These are phyloP conservation scores for Pemphigus obesinymphae DNA, from an alignment of 1,140 invertebrate genomes.

Conservation along the genomic window DNA sequence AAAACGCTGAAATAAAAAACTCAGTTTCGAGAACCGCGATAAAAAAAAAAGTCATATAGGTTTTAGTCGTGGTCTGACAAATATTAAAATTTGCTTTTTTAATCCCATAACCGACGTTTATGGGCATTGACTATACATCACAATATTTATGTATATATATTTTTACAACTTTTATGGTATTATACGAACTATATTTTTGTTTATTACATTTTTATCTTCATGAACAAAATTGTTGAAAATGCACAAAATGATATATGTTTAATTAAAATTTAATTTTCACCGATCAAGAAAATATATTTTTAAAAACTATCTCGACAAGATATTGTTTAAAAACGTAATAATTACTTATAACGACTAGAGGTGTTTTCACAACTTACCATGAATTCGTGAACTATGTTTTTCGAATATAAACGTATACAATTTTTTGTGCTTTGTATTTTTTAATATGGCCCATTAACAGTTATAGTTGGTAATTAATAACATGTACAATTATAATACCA, in stretches of 20 bases:
- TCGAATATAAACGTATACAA: no score
- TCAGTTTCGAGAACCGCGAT: background rate
- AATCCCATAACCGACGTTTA: background rate
- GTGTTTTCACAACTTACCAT: no score
- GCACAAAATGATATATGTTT: background rate
- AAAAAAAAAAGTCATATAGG: background rate
- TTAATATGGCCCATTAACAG: no score
- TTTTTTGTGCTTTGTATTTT: no score
- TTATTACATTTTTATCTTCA: conserved; percentile 15
- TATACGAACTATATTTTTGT: background rate
- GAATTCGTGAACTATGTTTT: no score
- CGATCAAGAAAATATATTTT: background rate
- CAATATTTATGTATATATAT: background rate
- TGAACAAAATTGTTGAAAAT: background rate
- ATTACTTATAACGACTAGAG: no score
- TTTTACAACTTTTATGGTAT: background rate
- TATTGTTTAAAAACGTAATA: background rate
- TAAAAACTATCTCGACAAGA: background rate
- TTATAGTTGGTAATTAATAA: no score
- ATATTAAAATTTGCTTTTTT: conserved; percentile 19
- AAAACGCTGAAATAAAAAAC: conserved; percentile 6
- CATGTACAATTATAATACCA: no score
- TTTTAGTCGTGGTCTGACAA: background rate
- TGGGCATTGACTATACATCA: background rate
- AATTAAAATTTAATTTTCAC: background rate